Base-by-base conservation (phyloP, 2,113 vertebrate genomes). In the Tetraodon nigroviridis region DNA sequence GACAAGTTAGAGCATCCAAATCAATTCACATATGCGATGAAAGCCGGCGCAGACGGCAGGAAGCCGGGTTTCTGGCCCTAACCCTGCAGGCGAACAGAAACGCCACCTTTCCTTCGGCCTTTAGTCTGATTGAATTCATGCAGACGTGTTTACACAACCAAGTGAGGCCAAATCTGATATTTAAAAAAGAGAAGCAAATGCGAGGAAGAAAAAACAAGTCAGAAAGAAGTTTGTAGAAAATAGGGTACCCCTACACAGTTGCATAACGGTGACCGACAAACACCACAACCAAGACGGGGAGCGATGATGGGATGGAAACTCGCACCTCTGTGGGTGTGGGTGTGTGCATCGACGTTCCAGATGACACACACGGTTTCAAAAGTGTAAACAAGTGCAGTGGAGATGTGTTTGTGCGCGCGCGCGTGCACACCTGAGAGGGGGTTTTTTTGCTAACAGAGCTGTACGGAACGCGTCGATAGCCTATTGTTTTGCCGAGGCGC, bases 271-370 rank as follows among this genome's bases (percentile, higher is more conserved):
- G 80, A 89, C 87, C 81, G 78, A 79, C 74, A 79, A 37, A 80
- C 71, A 69, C 81, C 75, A 4, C 71, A 61, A 78, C 58, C 61
- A 79, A 78, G 81, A 78, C 64, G 51, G 70, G 74, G 80, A 79
- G 69, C 64, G 81, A 67, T 78, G 84, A 80, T 44, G 55, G 54
- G 16, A 80, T 81, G 90, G 89, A 90, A 92, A 92, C 79, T 80
- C 46, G 52, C 67, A 61, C 21, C 2, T 45, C 64, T 76, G 82
- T 79, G 71, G 68, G 76, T 78, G 66, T 77, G 60, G 76, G 71
- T 67, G 64, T 75, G 64, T 80, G 79, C 75, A 75, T 61, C 51
- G 47, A 50, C 19, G 47, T 81, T 77, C 71, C 66, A 72, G 69
- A 76, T 78, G 76, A 78, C 76, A 79, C 76, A 79, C 78, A 76